Evolutionary conservation across 2,113 vertebrate species (phyloP).

Genomic region (Myanophis thanlyinensis): DNA sequence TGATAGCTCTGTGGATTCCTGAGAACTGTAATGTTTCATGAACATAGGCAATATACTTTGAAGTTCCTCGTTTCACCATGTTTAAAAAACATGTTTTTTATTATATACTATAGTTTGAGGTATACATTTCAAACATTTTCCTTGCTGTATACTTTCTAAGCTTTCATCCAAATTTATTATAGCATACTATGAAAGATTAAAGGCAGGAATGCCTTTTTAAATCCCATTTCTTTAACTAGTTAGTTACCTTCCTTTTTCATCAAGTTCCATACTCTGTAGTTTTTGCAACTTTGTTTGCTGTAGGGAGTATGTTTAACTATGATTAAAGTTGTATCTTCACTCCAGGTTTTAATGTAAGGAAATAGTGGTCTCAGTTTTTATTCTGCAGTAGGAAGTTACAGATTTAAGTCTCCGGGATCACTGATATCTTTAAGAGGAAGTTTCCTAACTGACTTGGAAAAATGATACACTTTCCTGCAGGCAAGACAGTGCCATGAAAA

Average conservation of each 20-base stretch:
- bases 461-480: not conserved
- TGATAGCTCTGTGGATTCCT: slow-evolving; percentile 50
- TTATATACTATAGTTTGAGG: slow-evolving; percentile 23
- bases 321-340: not conserved
- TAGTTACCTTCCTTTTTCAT: not conserved
- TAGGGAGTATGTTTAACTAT: not conserved
- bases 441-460: not conserved
- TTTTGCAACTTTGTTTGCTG: slow-evolving; percentile 11
- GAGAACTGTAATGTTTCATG: slow-evolving; percentile 27
- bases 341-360: not conserved
- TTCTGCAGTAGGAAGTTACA: not conserved
- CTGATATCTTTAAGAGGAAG: not conserved
- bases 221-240: not conserved
- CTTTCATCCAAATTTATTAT: not conserved
- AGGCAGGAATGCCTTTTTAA: not conserved
- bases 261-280: slow-evolving; percentile 25
- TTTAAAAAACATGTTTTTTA: not conserved
- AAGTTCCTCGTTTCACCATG: slow-evolving; percentile 9
- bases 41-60: not conserved
- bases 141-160: not conserved
- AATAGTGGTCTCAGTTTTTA: not conserved
- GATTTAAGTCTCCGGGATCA: not conserved
- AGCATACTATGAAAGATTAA: slow-evolving; percentile 3
- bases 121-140: fast-evolving
- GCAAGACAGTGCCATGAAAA: not conserved